A percentile compares a stretch with the other conserved stretches of the same genome.
Evolutionary conservation across 1,140 invertebrate genomes (phyloP).

Genomic region (Venustaconcha ellipsiformis): DNA sequence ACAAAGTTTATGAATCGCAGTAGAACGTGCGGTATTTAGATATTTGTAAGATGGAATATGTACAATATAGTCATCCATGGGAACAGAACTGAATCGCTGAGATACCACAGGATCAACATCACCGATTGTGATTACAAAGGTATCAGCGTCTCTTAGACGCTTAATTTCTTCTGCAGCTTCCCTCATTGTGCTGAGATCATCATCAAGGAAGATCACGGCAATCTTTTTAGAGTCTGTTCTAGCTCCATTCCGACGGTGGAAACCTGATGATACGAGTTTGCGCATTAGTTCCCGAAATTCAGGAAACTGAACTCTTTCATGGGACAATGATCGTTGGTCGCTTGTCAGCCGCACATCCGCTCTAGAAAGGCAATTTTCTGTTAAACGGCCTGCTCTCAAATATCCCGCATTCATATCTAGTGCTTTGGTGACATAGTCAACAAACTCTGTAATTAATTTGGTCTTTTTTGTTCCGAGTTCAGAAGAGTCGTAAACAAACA

Average conservation of each 20-base stretch:
- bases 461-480: conserved; percentile 37
- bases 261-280: conserved; percentile 26
- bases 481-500: conserved; percentile 42
- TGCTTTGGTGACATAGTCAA: conserved; percentile 29
- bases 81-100: conserved; percentile 28
- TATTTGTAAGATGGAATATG: conserved; percentile 36
- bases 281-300: conserved; percentile 29
- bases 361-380: conserved; percentile 38
- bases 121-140: conserved; percentile 43
- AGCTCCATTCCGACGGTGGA: conserved; percentile 24
- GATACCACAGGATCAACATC: conserved; percentile 28
- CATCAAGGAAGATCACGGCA: conserved; percentile 44
- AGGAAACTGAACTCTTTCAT: conserved; percentile 34
- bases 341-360: conserved; percentile 31
- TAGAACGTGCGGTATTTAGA: conserved; percentile 19
- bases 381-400: conserved; percentile 32
- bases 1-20: conserved; percentile 32
- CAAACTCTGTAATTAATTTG: conserved; percentile 36
- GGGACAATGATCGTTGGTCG: conserved; percentile 20
- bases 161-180: conserved; percentile 32
- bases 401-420: conserved; percentile 28
- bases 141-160: conserved; percentile 13
- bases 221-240: conserved; percentile 34
- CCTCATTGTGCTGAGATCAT: conserved; percentile 35
- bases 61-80: conserved; percentile 40